Base-by-base conservation (phyloP, 2,888 invertebrate genomes). In the Vesta saturnalis region DNA sequence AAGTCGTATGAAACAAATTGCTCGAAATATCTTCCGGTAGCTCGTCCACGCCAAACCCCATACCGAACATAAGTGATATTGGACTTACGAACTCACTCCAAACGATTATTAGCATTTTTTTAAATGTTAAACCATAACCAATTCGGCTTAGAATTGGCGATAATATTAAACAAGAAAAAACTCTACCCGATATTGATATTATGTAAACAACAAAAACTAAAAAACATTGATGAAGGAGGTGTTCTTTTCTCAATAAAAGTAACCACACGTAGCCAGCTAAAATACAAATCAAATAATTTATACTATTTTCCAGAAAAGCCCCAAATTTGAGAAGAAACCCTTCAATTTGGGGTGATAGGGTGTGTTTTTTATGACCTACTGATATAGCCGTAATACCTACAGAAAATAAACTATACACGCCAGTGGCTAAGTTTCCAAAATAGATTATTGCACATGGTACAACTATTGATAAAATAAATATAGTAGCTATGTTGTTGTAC, bases 131-230 rank as follows among this genome's bases (percentile, higher is more conserved):
- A 14, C 69, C 69, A 18, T 66, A 69, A n/a, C 66, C 69, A 39
- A 69, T 57, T 0, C 69, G 61, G 54, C 69, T 69, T 3, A 66
- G 19, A 4, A 66, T 23, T 2, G 69, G 69, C 14, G 69, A 54
- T 23, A 69, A 12, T 12, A 59, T 10, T 21, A 68, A 19, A 5
- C 49, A 57, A 2, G 56, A 2, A 14, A 64, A 12, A 5, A 68
- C 12, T 22, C 68, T 43, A 1, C 39, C 18, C 8, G 47, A 35
- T 8, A 18, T 35, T 12, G 54, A 43, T 5, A 68, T 60, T 1
- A 68, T 47, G 16, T 68, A 68, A 4, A 57, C 60, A 8, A 68
- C 64, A 0, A 64, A 1, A n/a, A 68, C 57, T 16, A 22, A 16
- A n/a, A n/a, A n/a, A n/a, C n/a, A 12, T 62, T 58, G 6, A 35